Evolutionary conservation across 2,113 vertebrate genomes (phyloP), one percentile per base, ranked within the genome.

Genomic region (Psophia crepitans): DNA sequence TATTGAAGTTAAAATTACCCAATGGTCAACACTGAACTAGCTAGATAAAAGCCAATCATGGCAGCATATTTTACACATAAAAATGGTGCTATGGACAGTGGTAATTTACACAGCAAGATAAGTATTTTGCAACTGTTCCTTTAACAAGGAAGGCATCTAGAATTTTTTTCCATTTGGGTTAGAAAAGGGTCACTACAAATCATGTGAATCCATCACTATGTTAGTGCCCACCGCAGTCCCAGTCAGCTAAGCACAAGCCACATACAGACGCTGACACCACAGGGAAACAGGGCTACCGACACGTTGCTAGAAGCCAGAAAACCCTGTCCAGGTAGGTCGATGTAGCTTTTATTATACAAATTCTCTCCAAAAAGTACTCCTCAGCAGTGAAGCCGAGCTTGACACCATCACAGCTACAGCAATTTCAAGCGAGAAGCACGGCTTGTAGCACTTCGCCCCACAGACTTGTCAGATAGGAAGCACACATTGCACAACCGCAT

Each of bases 71-170:
- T n/a, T 1, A 17, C 33, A 37, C 14, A 19, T 60, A 58, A 37
- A 73, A 39, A 24, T 6, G 82, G 28, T 0, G 0, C 35, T 35
- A 11, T 0, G 1, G 35, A 30, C 35, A 35, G 9, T 2, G 15
- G 5, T 1, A 23, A 46, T 11, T 63, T 27, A 19, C 48, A n/a
- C 7, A 46, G 12, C 17, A 82, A 81, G 30, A 1, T 1, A 22
- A 53, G 8, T 9, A 56, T 27, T 44, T 37, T 71, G 6, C 48
- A 32, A 26, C 1, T 19, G 4, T 33, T 61, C 54, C 57, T 77
- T 64, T 26, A 79, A 60, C 22, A 30, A 49, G 3, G 9, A 30
- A 49, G 3, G 9, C 18, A 9, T 4, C 51, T 33, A 33, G 32
- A 48, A 90, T 37, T 2, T 33, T 46, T 24, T 53, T 14, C 39